These are phyloP conservation scores for Melitaea athalia DNA, from an alignment of 2,888 invertebrate genomes.

Conservation along the genomic window DNA sequence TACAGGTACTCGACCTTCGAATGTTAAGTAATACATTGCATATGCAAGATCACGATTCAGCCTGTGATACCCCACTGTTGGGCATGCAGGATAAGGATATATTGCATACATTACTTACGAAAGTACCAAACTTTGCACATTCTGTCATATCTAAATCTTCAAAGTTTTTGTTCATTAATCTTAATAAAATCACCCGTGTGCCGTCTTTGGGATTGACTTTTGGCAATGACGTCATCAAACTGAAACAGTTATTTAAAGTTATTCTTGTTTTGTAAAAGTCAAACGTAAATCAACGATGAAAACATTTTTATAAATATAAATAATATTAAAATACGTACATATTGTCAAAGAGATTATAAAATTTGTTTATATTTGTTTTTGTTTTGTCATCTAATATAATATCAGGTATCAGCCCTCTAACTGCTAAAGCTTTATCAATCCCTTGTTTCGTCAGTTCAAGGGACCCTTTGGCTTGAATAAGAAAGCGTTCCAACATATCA, in stretches of 20 bases:
- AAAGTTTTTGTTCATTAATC: background rate
- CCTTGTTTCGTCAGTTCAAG: slow-evolving; percentile 63
- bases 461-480: slow-evolving; percentile 61
- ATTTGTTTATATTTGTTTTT: background rate
- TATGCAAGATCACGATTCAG: too few species aligned
- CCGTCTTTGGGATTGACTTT: background rate
- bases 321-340: background rate
- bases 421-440: slow-evolving; percentile 49
- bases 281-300: background rate
- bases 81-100: too few species aligned
- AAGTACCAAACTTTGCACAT: background rate
- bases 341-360: background rate
- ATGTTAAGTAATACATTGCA: too few species aligned
- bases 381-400: background rate
- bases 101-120: background rate
- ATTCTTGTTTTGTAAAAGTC: background rate
- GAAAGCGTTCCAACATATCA: slow-evolving; percentile 57
- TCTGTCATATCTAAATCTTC: background rate
- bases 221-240: background rate
- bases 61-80: too few species aligned
- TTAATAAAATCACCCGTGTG: background rate
- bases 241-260: background rate
- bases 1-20: too few species aligned
- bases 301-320: background rate
- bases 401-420: background rate